Base-by-base conservation (phyloP, 2,888 invertebrate genomes). In the Pollenia labialis region DNA sequence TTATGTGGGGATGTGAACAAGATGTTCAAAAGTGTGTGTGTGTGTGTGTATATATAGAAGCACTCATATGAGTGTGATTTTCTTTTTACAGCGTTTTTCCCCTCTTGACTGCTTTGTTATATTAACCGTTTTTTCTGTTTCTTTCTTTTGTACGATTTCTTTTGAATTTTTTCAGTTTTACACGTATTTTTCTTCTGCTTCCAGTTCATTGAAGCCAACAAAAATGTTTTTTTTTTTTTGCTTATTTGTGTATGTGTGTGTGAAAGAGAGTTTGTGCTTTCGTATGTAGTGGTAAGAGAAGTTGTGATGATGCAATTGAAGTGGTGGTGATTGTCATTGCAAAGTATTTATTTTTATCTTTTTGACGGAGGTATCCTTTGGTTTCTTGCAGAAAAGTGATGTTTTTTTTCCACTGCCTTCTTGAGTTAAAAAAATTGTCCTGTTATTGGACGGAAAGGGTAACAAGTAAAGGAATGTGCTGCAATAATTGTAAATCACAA, bases 131-230 rank as follows among this genome's bases (percentile, higher is more conserved):
- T 40, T 62, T 75, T 52, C 12, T 2, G 54, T n/a, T 66, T 60
- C 1, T 32, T 32, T 62, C 46, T n/a, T 64, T 40, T 14, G 32
- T 56, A 14, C 40, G 60, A 62, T 82, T 69, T 69, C 58, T 69
- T 69, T 52, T 62, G 64, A 66, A 66, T 44, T 64, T 56, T 68
- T 68, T 81, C 44, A 60, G 32, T 32, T 76, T 58, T 60, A 4
- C 48, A 16, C 12, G 40, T 60, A 54, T 71, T 72, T 18, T 52
- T 66, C 44, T 60, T 44, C 12, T 18, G 52, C 66, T 87, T 87
- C 75, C 81, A 84, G 81, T 84, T 87, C 84, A 84, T 68, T 87
- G 87, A 84, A 84, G 75, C n/a, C 72, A 68, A 72, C 54, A 66
- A 80, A 64, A 64, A 58, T 10, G 68, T 66, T 32, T 10, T 46